Base-by-base conservation (phyloP, 2,113 vertebrate species). In the Pelecanoides urinatrix region DNA sequence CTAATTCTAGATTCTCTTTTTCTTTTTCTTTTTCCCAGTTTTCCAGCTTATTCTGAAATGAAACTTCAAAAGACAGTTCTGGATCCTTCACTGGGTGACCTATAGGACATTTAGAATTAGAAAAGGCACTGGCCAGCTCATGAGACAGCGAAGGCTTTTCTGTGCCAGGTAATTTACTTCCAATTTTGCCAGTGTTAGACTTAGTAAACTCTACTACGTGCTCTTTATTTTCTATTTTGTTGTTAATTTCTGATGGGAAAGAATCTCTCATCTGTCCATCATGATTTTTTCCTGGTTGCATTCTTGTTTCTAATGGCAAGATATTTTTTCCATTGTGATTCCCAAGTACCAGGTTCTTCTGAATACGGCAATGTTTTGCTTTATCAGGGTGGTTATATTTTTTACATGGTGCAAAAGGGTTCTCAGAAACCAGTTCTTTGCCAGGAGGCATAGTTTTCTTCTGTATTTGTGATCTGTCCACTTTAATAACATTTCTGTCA, bases 1-100 rank as follows among this genome's bases (percentile, higher is more conserved):
- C 99, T 96, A 99, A 98, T 98, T 99, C 99, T 71, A 98, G 93
- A 87, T 95, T 98, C 91, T 99, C 99, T 74, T 98, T 97, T 90
- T 98, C 98, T 80, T 97, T 98, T 85, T 99, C 98, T 44, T 96
- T 97, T 72, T 99, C 99, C 99, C 99, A 99, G 44, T 71, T 98
- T 82, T 97, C 97, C 47, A 99, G 86, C 75, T 98, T 99, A 82
- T 98, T 99, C 96, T 98, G 98, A 95, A 99, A 98, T 63, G 99
- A 99, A 94, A 98, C 34, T 53, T 99, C 99, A 78, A 99, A 98
- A 72, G 99, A 98, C 32, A 98, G 97, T 66, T 97, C 98, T 22
- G 94, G 72, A 58, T 92, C 93, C 79, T 90, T 96, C 42, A 70
- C n/a, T 44, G 56, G 30, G 22, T 88, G 68, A 75, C 38, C 58